These are phyloP conservation scores for Laticauda laticaudata DNA, from an alignment of 2,113 vertebrate genomes.

Conservation along the genomic window DNA sequence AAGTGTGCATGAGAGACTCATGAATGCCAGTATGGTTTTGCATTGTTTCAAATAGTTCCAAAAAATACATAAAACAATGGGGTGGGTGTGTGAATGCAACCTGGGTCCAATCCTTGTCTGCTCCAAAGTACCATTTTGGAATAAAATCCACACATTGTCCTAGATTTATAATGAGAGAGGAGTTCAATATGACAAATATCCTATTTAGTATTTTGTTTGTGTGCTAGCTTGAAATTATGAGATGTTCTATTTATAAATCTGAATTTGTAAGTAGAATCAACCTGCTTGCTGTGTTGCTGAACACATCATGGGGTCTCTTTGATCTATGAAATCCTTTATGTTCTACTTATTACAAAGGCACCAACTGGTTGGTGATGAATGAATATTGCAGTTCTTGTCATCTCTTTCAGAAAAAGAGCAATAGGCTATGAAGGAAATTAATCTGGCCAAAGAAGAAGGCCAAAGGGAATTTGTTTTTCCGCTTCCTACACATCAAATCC, in stretches of 20 bases:
- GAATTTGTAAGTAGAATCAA: background rate
- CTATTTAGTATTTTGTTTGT: background rate
- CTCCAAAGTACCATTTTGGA: background rate
- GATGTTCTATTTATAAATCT: background rate
- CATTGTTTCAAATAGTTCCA: background rate
- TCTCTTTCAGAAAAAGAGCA: background rate
- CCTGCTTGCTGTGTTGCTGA: background rate
- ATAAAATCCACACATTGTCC: background rate
- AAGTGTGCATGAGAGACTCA: background rate
- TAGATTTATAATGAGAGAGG: background rate
- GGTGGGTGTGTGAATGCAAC: background rate
- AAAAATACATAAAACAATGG: background rate
- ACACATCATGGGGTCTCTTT: background rate
- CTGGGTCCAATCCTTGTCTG: background rate
- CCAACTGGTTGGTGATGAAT: background rate
- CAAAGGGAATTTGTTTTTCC: background rate
- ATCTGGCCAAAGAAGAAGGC: background rate
- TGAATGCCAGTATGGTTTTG: background rate
- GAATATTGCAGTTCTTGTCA: background rate
- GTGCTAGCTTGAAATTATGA: background rate
- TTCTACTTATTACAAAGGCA: background rate
- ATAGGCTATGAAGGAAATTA: background rate
- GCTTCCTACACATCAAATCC: background rate
- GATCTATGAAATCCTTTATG: background rate
- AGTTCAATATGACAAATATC: background rate